These are phyloP conservation scores for Carassius auratus DNA, from an alignment of 2,113 vertebrate species.

Conservation along the genomic window DNA sequence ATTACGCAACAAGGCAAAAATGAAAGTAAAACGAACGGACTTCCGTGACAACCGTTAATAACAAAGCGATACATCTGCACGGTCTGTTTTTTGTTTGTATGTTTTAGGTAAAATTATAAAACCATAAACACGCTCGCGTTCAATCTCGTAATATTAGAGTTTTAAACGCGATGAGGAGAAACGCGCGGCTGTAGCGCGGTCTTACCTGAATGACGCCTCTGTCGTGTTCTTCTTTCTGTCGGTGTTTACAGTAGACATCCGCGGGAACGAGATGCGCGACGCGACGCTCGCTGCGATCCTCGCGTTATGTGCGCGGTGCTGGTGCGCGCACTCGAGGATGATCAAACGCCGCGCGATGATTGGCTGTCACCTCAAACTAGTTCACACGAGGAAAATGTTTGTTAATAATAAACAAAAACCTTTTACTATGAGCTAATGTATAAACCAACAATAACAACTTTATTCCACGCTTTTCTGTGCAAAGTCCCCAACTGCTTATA, in stretches of 20 bases:
- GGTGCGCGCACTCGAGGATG: not conserved
- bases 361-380: not conserved
- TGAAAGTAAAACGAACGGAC: conserved; percentile 29
- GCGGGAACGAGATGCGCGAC: not conserved
- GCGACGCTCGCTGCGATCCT: conserved; percentile 7
- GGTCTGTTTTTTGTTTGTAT: not conserved
- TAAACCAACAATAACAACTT: not conserved
- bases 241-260: not conserved
- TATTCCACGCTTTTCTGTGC: too few species aligned
- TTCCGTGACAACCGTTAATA: not conserved
- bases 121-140: not conserved
- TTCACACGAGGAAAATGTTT: not conserved
- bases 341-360: not conserved
- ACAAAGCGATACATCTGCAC: not conserved
- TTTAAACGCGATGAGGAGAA: not conserved
- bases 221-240: not conserved
- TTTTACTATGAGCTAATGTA: not conserved
- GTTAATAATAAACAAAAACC: not conserved
- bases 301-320: not conserved
- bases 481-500: not conserved
- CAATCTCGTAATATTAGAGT: too few species aligned
- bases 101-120: not conserved
- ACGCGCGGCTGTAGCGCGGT: not conserved
- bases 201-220: conserved; percentile 3
- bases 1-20: conserved; percentile 29